These are phyloP conservation scores for Rhopalosiphum padi DNA, from an alignment of 1,140 invertebrate genomes.

Conservation along the genomic window DNA sequence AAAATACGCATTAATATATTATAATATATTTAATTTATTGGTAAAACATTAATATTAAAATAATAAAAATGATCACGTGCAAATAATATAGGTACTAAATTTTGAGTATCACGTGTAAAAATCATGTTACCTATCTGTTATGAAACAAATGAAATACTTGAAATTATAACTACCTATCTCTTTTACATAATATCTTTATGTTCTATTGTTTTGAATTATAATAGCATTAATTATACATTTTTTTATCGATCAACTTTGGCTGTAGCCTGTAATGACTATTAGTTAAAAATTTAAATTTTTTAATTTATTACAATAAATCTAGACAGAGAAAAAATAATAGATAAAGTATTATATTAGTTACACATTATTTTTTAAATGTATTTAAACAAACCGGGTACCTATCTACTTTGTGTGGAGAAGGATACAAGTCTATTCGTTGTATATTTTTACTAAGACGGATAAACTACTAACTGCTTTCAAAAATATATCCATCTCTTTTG, in stretches of 20 bases:
- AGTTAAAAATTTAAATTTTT: background rate
- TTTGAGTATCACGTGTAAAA: background rate
- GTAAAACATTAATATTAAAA: background rate
- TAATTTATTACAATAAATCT: background rate
- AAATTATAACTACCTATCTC: background rate
- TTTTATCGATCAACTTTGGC: background rate
- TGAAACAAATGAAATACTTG: background rate
- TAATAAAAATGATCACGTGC: background rate
- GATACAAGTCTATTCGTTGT: no score
- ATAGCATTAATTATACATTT: background rate
- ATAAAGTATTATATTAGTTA: background rate
- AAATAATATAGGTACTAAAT: background rate
- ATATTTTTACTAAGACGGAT: no score
- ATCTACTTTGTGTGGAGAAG: no score
- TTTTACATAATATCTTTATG: slow-evolving; percentile 10
- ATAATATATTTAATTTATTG: background rate
- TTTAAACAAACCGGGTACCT: background rate
- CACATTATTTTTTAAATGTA: background rate
- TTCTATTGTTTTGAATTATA: background rate
- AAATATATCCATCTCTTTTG: no score
- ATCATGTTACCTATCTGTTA: background rate
- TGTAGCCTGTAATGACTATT: background rate
- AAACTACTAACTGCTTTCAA: no score
- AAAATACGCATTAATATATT: background rate
- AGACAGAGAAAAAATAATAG: background rate